These are phyloP conservation scores for Slavum lentiscoides DNA, from an alignment of 2,888 invertebrate species.

Conservation along the genomic window DNA sequence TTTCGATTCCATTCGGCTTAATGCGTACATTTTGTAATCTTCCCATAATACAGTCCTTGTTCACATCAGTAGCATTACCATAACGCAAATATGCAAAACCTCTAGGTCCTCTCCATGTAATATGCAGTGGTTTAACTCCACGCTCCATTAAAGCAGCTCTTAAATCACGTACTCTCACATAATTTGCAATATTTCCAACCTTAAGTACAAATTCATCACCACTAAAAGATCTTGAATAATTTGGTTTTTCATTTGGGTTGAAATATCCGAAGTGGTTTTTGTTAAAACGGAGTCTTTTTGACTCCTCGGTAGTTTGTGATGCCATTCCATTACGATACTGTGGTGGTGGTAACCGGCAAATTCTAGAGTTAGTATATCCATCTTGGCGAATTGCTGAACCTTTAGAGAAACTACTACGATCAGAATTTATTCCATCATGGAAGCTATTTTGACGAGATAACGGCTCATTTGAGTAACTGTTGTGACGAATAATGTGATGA, in stretches of 20 bases:
- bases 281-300: slow-evolving; percentile 5
- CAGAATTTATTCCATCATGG: slow-evolving; percentile 24
- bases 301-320: slow-evolving; percentile 23
- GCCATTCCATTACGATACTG: slow-evolving; percentile 32
- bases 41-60: slow-evolving; percentile 40
- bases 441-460: slow-evolving; percentile 14
- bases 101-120: slow-evolving; percentile 67
- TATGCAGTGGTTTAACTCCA: slow-evolving; percentile 73
- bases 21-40: slow-evolving; percentile 46
- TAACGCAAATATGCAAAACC: slow-evolving; percentile 73
- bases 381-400: slow-evolving; percentile 25
- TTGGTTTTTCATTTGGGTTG: slow-evolving; percentile 35
- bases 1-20: slow-evolving; percentile 46
- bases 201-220: slow-evolving; percentile 59
- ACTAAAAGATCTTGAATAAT: slow-evolving; percentile 34
- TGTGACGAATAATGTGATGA: slow-evolving; percentile 35
- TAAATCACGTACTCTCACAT: slow-evolving; percentile 73
- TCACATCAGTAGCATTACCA: slow-evolving; percentile 23
- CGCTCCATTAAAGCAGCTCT: slow-evolving; percentile 74
- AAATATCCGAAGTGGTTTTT: slow-evolving; percentile 30
- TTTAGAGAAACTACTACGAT: slow-evolving; percentile 32
- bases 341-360: slow-evolving; percentile 27
- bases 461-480: slow-evolving; percentile 34
- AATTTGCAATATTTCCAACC: slow-evolving; percentile 74
- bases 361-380: slow-evolving; percentile 35